Base-by-base conservation (phyloP, 2,797 vertebrate species). In the Sebastes taczanowskii region DNA sequence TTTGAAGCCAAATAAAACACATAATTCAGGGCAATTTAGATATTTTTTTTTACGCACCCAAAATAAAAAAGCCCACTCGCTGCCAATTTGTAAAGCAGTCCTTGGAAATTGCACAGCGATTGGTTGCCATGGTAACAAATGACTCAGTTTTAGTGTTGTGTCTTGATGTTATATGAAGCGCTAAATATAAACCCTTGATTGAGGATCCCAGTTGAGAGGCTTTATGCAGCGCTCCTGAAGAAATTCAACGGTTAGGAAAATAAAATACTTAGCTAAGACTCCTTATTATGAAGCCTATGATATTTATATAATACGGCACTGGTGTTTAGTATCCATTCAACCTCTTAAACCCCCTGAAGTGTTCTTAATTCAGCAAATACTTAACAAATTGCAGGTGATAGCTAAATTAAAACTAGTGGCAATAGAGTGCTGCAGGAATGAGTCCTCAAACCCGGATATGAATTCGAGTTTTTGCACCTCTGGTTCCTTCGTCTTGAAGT, bases 121-220 rank as follows among this genome's bases (percentile, higher is more conserved):
- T 69, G 69, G 87, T 91, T 81, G 61, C 79, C 73, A 67, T 77
- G 61, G 89, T 74, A 81, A 86, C 80, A 53, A 34, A 22, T 38
- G 64, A 81, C 62, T 84, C 65, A 13, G 3, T 64, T 75, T 65
- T 66, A 66, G 49, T 23, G 67, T 46, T 61, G 20, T 42, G 67
- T 29, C 62, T 65, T 70, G 20, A 66, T 42, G 67, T 74, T 63
- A 74, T 74, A 71, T 81, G 66, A 76, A 79, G 80, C 8, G 55
- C 63, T 77, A 84, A 87, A 86, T 86, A 87, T 86, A 88, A 83
- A 83, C 27, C 49, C 46, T 32, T 62, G 78, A 66, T 78, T 27
- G 60, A 74, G 71, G 62, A 77, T 59, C 58, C 53, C 71, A 58
- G 16, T 42, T 25, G 60, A 80, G 60, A 70, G 29, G 79, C 27